Percentiles rank a stretch among this genome's conserved stretches.
Evolutionary conservation across 2,888 invertebrate genomes (phyloP).

Genomic region (Omphaloscelis lunosa): DNA sequence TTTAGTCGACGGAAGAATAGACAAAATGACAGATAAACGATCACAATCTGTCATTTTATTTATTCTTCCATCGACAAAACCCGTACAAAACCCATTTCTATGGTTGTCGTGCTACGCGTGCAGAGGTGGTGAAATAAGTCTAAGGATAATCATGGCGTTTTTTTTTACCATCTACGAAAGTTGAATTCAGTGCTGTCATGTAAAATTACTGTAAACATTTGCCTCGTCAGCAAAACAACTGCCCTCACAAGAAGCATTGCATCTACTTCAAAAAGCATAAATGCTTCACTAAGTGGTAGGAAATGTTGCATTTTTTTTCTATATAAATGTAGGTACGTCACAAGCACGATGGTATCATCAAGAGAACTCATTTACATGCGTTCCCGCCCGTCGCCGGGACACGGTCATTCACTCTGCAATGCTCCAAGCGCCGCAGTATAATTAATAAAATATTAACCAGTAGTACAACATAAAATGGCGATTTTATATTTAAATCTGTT

Average conservation of each 20-base stretch:
- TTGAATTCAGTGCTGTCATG: background rate
- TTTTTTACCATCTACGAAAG: background rate
- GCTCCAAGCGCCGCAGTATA: slow-evolving; percentile 53
- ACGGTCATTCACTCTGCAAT: slow-evolving; percentile 74
- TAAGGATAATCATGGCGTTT: background rate
- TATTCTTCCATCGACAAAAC: too few species aligned
- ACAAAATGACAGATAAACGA: too few species aligned
- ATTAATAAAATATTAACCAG: slow-evolving; percentile 64
- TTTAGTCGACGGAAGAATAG: too few species aligned
- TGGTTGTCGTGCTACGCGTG: too few species aligned
- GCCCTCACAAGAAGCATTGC: slow-evolving; percentile 10
- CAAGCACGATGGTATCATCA: slow-evolving; percentile 59
- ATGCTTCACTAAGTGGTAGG: slow-evolving; percentile 43
- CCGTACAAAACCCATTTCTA: too few species aligned
- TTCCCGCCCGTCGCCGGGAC: slow-evolving; percentile 65
- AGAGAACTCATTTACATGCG: slow-evolving; percentile 71
- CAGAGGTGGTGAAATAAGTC: too few species aligned
- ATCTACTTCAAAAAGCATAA: slow-evolving; percentile 36
- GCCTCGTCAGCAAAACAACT: slow-evolving; percentile 13
- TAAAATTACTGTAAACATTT: background rate
- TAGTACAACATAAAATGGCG: slow-evolving; percentile 43
- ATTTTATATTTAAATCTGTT: slow-evolving; percentile 26
- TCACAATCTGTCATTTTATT: too few species aligned
- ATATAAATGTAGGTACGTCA: slow-evolving; percentile 39
- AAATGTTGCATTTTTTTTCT: slow-evolving; percentile 35